Evolutionary conservation across 1,140 invertebrate genomes (phyloP).

Genomic region (Batillaria attramentaria): DNA sequence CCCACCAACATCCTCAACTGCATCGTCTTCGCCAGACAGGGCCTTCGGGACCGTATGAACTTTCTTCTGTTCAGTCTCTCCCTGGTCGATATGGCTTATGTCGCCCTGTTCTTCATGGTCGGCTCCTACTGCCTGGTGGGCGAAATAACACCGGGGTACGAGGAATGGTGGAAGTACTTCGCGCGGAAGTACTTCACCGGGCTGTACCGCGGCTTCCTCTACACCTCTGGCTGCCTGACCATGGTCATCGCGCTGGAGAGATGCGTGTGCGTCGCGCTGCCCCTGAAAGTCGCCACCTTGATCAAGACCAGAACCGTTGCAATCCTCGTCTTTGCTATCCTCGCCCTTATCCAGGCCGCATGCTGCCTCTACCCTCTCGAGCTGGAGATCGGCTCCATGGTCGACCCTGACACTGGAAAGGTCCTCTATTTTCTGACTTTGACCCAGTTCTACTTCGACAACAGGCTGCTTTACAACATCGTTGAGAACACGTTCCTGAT

Average conservation of each 20-base stretch:
- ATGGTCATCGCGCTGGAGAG: conserved; percentile 11
- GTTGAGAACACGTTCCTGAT: background rate
- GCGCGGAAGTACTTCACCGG: conserved; percentile 15
- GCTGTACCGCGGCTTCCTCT: background rate
- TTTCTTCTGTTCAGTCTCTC: conserved; percentile 17
- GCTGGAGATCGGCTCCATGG: background rate
- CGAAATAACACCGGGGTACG: background rate
- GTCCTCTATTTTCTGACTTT: background rate
- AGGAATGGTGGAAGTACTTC: conserved; percentile 19
- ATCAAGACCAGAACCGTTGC: conserved; percentile 6
- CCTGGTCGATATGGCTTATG: background rate
- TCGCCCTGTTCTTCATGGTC: background rate
- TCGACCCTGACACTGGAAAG: background rate
- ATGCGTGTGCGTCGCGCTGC: conserved; percentile 15
- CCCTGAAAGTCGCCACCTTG: background rate
- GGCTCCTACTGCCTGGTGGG: background rate
- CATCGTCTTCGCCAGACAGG: conserved; percentile 1
- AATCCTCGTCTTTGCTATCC: background rate
- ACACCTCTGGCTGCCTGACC: conserved; percentile 9
- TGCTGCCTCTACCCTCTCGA: background rate
- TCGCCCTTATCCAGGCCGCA: background rate
- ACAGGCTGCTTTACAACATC: background rate
- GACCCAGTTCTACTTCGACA: background rate
- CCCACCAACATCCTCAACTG: conserved; percentile 14
- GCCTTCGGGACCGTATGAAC: conserved; percentile 23